Base-by-base conservation (phyloP, 2,797 vertebrate genomes). In the Ptychadena robeensis region DNA sequence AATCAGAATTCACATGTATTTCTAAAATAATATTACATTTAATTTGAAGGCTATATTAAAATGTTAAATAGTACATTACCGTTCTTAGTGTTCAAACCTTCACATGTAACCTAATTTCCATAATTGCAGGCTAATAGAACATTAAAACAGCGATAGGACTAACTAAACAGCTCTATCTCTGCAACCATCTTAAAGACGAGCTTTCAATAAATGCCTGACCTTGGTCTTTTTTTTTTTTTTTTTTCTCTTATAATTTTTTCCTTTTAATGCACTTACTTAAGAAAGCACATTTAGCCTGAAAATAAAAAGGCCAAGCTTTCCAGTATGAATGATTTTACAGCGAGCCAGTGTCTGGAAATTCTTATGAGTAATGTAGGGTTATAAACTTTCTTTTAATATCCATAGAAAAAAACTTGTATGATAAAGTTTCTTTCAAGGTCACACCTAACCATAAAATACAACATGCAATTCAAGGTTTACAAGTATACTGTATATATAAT, bases 91-190 rank as follows among this genome's bases (percentile, higher is more conserved):
- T 35, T 22, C 12, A 66, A 65, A 81, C 34, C 48, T 73, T 78
- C 27, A 25, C 35, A 0, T 65, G 30, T 25, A 53, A 30, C 59
- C 34, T 66, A 32, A 73, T 80, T 73, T 72, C 37, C 68, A 80
- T 48, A 72, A 53, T 66, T 73, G 30, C 44, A 57, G 32, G 32
- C 57, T 72, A 80, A 72, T 72, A 72, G 68, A 65, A 72, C 71
- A 68, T 68, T 78, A 78, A 78, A 78, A 76, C 63, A 77, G 28
- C 25, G 65, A 18, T 44, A 76, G 63, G 53, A 11, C 48, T 27
- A 27, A 35, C n/a, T 27, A 31, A 22, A 65, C 18, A 66, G 31
- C 25, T 77, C 22, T n/a, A 66, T 10, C 2, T 30, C n/a, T 65
- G 14, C 4, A 76, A 28, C 61, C 35, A 44, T 61, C 31, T 14